Conservation (phyloP, 1,140 invertebrate species). For the Drosophila santomea region DNA sequence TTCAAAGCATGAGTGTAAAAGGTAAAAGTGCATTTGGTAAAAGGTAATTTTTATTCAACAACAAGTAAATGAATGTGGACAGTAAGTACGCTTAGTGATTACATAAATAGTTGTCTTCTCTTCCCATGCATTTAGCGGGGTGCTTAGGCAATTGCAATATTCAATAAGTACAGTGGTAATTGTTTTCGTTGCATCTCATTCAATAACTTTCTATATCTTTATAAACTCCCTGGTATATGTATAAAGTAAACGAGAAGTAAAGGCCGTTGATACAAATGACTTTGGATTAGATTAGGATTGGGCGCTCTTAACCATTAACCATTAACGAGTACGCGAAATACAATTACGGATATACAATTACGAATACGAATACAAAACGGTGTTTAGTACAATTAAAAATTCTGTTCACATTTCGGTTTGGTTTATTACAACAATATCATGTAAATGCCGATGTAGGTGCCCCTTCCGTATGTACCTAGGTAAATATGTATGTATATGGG, state of each 20-base stretch:
- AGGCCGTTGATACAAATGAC: constrained; percentile 81
- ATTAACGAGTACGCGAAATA: constrained; percentile 67
- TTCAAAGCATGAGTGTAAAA: constrained; percentile 12
- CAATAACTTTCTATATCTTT: constrained; percentile 28
- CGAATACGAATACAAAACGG: constrained; percentile 74
- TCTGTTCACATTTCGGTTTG: constrained; percentile 81
- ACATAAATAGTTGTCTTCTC: constrained; percentile 71
- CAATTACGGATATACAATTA: constrained; percentile 51
- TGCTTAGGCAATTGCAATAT: constrained; percentile 63
- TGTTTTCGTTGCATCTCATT: constrained; percentile 75
- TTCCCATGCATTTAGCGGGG: constrained; percentile 35
- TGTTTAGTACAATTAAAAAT: constrained; percentile 83
- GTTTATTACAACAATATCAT: constrained; percentile 80
- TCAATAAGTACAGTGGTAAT: constrained; percentile 79
- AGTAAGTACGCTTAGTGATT: constrained; percentile 80
- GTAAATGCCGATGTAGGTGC: constrained; percentile 59
- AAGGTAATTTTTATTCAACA: constrained; percentile 80
- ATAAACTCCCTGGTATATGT: constrained; percentile 49
- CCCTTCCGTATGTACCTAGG: constrained; percentile 33
- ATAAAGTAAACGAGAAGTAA: constrained; percentile 79
- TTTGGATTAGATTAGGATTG: constrained; percentile 76
- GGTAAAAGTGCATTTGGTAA: constrained; percentile 49
- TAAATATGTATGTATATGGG: constrained; percentile 1
- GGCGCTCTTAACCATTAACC: constrained; percentile 77
- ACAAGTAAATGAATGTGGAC: constrained; percentile 80